phyloP scores from a whole-genome alignment of 2,797 vertebrate genomes.

The Poecile montanus region DNA sequence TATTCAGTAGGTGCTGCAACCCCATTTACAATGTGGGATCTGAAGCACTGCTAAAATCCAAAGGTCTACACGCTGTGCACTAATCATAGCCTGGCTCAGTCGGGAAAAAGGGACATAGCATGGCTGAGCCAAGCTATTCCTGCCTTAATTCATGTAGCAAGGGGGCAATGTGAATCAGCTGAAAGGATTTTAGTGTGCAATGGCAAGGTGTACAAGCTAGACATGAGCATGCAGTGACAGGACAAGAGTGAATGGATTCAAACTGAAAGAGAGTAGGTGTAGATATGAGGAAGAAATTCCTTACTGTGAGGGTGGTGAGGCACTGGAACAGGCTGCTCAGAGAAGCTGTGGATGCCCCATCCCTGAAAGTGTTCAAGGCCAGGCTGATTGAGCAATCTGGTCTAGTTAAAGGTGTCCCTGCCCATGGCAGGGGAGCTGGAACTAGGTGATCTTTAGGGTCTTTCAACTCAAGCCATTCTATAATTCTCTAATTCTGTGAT shows the following conservation, averaged over 20 bases:
- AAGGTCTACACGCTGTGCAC: fast-evolving
- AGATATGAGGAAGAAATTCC: not conserved
- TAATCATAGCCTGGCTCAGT: not conserved
- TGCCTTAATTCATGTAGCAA: not conserved
- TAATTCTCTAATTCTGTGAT: not conserved
- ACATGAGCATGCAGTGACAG: not conserved
- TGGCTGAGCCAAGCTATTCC: not conserved
- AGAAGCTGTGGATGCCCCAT: not conserved
- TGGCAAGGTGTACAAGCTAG: not conserved
- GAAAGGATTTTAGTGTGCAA: not conserved
- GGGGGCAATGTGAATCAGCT: not conserved
- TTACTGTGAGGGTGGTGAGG: not conserved
- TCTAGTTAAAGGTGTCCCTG: not conserved
- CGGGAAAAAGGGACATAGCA: not conserved
- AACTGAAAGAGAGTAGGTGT: not conserved
- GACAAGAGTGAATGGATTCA: not conserved
- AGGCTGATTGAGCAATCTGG: not conserved
- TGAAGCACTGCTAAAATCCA: not conserved
- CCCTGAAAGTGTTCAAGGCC: not conserved
- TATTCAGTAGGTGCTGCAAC: not conserved
- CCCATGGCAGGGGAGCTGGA: not conserved
- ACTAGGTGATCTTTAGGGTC: not conserved
- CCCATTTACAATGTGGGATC: not conserved
- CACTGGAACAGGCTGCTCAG: not conserved
- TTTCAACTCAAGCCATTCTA: not conserved